These are phyloP conservation scores for Alectoris magna DNA, from an alignment of 2,797 vertebrate species.

Conservation along the genomic window DNA sequence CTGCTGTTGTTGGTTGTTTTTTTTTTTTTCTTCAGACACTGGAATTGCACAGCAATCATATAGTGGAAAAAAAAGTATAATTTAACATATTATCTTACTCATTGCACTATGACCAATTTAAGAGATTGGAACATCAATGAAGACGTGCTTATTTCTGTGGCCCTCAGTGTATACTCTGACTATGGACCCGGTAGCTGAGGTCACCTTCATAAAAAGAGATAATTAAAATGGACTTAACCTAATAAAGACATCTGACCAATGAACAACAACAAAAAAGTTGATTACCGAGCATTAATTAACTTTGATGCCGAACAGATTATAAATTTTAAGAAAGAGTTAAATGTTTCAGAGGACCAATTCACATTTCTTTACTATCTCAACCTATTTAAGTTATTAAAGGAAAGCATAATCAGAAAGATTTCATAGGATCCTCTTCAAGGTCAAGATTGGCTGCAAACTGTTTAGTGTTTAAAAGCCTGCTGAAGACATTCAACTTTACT, in stretches of 20 bases:
- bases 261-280: neutral
- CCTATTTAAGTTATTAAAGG: neutral
- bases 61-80: neutral
- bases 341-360: neutral
- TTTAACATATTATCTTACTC: neutral
- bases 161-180: neutral
- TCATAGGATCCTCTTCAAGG: neutral
- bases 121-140: neutral
- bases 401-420: neutral
- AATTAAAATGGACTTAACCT: neutral
- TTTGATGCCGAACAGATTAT: neutral
- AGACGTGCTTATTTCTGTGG: neutral
- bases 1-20: neutral
- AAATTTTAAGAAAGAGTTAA: neutral
- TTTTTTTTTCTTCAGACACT: neutral
- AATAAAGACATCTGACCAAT: neutral
- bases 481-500: neutral
- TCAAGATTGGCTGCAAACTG: neutral
- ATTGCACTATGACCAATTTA: neutral
- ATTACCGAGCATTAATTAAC: neutral
- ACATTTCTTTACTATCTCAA: neutral
- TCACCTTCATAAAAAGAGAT: neutral
- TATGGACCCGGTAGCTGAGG: neutral
- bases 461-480: neutral
- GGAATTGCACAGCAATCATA: neutral